phyloP scores from a whole-genome alignment of 2,113 vertebrate species.

The Syrmaticus mikado region DNA sequence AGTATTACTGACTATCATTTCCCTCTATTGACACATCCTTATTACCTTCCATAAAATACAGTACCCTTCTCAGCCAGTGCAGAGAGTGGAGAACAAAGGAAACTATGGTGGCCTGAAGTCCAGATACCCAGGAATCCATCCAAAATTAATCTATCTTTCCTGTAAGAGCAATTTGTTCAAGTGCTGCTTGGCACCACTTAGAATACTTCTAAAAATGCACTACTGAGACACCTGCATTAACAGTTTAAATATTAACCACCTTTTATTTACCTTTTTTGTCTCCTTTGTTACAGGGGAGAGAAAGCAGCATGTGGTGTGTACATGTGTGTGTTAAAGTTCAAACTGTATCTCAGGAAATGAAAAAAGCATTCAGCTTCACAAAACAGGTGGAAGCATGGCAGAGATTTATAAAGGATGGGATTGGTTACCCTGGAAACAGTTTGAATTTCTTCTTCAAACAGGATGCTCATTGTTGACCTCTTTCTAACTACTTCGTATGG shows the following conservation, averaged over 20 bases:
- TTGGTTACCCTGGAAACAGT: conserved; percentile 79
- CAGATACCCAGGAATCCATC: conserved; percentile 42
- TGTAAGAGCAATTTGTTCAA: conserved; percentile 48
- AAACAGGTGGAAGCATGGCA: conserved; percentile 38
- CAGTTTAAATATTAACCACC: conserved; percentile 63
- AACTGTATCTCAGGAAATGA: conserved; percentile 35
- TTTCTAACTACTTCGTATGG: conserved; percentile 10
- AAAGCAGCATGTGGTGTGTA: conserved; percentile 19
- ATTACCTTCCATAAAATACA: neutral
- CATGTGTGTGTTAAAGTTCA: conserved; percentile 23
- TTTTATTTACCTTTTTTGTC: conserved; percentile 54
- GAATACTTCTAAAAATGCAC: neutral
- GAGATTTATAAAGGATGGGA: conserved; percentile 51
- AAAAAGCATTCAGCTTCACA: conserved; percentile 48
- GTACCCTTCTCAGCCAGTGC: neutral
- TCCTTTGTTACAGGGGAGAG: conserved; percentile 27
- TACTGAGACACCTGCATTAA: conserved; percentile 14
- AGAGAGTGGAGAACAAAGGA: conserved; percentile 37
- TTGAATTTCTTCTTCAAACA: conserved; percentile 68
- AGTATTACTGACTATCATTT: neutral
- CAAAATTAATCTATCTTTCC: conserved; percentile 62
- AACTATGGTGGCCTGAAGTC: neutral
- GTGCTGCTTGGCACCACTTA: conserved; percentile 29
- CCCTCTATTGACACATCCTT: conserved; percentile 6
- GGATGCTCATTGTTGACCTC: conserved; percentile 60